phyloP scores from a whole-genome alignment of 2,113 vertebrate genomes.

The Centrocercus urophasianus region DNA sequence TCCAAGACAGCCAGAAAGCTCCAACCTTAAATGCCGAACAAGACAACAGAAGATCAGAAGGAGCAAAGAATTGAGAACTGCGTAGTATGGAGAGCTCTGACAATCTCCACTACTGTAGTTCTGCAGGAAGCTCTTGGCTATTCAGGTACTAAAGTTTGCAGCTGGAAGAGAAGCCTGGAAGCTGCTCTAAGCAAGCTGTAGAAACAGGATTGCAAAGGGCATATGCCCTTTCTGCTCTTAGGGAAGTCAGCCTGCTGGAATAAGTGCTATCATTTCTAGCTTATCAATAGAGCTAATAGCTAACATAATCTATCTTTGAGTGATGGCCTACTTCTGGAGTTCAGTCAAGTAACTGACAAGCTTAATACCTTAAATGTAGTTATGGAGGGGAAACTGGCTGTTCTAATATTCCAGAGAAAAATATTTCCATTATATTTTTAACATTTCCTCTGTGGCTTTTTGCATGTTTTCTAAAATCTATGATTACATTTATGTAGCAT shows the following conservation, averaged over 20 bases:
- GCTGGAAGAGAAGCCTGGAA: not conserved
- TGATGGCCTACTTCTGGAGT: not conserved
- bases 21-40: not conserved
- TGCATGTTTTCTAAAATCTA: not conserved
- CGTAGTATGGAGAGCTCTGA: not conserved
- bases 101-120: no score
- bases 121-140: not conserved
- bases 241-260: not conserved
- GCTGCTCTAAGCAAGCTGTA: not conserved
- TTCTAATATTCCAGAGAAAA: not conserved
- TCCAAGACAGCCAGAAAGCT: not conserved
- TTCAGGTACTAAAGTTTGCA: not conserved
- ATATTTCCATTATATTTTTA: not conserved
- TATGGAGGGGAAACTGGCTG: not conserved
- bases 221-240: accelerated
- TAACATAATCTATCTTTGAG: not conserved
- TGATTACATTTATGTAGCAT: not conserved
- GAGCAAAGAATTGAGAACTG: not conserved
- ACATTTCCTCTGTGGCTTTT: not conserved
- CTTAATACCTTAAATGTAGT: not conserved
- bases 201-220: not conserved
- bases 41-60: not conserved
- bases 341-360: not conserved
- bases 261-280: not conserved
- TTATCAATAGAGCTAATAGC: not conserved